Evolutionary conservation across 2,113 vertebrate genomes (phyloP), one percentile per base, ranked within the genome.

Genomic region (Neogale vison): DNA sequence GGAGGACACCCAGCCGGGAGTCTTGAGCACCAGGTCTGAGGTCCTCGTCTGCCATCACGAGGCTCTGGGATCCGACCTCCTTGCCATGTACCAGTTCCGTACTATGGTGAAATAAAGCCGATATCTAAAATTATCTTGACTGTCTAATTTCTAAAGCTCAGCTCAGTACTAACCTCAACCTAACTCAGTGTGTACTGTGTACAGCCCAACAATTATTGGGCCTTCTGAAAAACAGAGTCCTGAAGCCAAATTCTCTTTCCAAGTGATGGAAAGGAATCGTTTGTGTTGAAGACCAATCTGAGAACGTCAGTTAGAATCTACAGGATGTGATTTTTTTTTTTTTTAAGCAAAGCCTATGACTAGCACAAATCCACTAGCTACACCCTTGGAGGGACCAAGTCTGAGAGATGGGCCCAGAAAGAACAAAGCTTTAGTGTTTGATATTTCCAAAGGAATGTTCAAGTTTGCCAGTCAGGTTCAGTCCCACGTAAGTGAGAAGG

Each of bases 381-480:
- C 13, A 13, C 21, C 61, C 69, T 23, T 1, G 24, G 50, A 85
- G 81, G 36, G 55, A 65, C 14, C 17, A 0, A 47, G 61, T 18
- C 82, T 63, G 61, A 97, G 45, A 94, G 61, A 67, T 39, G n/a
- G 20, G 10, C 24, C 31, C 42, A 69, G 50, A 82, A 94, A 93
- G 34, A 90, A 42, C 3, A 2, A 17, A 82, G 39, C 61, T 74
- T 29, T 29, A 14, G 31, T 85, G 74, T 93, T 81, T 80, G 90
- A 36, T 85, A 47, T 95, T 86, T 87, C 95, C 91, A 93, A 92
- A 89, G 88, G 69, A 92, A 90, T 4, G 0, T 55, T n/a, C 59
- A 14, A 59, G 24, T 81, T 36, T 88, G 96, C 45, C 71, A 31
- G 36, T 80, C 92, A 83, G 92, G 95, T 76, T 96, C 76, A 45